phyloP scores from a whole-genome alignment of 2,888 invertebrate species.

The Ormia ochracea region DNA sequence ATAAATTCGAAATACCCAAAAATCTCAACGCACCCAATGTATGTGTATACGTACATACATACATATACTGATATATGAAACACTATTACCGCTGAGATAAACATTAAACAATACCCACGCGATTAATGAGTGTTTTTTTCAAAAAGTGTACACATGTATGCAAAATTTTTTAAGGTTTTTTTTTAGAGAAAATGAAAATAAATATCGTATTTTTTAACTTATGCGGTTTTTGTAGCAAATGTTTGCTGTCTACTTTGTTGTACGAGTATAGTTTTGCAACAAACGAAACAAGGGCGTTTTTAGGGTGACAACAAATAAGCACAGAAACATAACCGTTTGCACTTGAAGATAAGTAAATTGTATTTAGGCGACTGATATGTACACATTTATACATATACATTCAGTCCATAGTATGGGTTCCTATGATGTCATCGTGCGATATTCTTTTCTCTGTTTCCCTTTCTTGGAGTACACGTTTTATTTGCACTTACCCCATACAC shows the following conservation, averaged over 20 bases:
- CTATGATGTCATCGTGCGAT: constrained; percentile 65
- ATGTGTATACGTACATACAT: too few relatives aligned
- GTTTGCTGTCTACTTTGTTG: too few relatives aligned
- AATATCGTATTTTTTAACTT: not conserved
- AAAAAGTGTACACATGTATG: too few relatives aligned
- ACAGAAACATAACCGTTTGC: constrained; percentile 30
- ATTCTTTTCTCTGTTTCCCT: constrained; percentile 36
- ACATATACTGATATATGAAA: too few relatives aligned
- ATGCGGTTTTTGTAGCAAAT: too few relatives aligned
- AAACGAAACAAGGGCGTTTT: constrained; percentile 13
- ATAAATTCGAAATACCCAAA: too few relatives aligned
- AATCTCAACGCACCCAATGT: too few relatives aligned
- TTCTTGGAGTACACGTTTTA: constrained; percentile 22
- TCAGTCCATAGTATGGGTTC: constrained; percentile 57
- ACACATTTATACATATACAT: constrained; percentile 19
- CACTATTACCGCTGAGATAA: too few relatives aligned
- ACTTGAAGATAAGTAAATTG: constrained; percentile 52
- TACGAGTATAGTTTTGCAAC: not conserved
- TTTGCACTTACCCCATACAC: not conserved
- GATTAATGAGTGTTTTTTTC: too few relatives aligned
- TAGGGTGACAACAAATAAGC: constrained; percentile 38
- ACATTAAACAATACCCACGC: too few relatives aligned
- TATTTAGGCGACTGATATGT: constrained; percentile 4
- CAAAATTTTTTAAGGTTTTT: not conserved
- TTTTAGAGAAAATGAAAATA: not conserved